Evolutionary conservation across 2,888 invertebrate genomes (phyloP), one percentile per base, ranked within the genome.

Genomic region (Lymantria dispar): DNA sequence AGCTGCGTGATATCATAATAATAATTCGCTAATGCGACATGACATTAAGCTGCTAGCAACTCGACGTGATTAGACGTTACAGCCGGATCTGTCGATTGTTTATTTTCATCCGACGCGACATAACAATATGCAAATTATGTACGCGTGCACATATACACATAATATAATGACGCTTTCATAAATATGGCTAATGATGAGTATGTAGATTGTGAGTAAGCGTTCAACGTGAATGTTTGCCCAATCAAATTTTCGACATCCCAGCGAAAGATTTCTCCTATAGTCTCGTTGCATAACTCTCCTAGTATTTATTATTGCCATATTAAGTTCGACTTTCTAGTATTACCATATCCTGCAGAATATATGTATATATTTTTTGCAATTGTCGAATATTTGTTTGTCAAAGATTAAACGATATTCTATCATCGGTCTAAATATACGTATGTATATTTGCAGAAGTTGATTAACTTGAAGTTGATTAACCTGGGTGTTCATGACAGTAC

Each of bases 121-220:
- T 76, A 78, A 81, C 73, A 73, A 74, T 75, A 77, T 72, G 70
- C 68, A 75, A 78, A 77, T 78, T 71, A 72, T 66, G 50, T 52
- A 63, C 58, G 54, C 62, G 62, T 63, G 62, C 59, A 67, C 60
- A 59, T 56, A 48, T 58, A 47, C 52, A 58, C 62, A 64, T 61
- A 64, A 62, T 66, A 62, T 73, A 77, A 80, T 74, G 66, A 65
- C 70, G 68, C 70, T 77, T 80, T 74, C 72, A 68, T 70, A 66
- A 60, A 60, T 59, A 57, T 55, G 52, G 49, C 46, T 58, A 68
- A 68, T 58, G 57, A 56, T 64, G 51, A 62, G 54, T 65, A 54
- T 62, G 62, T 60, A 60, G 58, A 60, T 62, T 58, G 49, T 55
- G 44, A 15, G 37, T 43, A 1, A 47, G 33, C 22, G 43, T 49